Conservation (phyloP, 2,113 vertebrate species). For the Heloderma charlesbogerti region DNA sequence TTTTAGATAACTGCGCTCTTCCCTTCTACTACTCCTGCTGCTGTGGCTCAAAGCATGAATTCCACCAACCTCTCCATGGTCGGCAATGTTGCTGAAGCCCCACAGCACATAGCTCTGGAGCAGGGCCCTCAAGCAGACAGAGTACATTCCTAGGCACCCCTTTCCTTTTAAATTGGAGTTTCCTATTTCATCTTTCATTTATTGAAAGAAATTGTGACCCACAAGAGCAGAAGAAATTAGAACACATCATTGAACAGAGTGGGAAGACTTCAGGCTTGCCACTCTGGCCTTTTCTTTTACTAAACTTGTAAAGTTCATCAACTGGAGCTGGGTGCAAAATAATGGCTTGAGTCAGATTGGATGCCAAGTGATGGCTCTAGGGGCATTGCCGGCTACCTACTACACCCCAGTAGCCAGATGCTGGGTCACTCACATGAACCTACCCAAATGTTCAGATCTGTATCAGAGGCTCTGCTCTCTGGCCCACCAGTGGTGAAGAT, state of each 20-base stretch:
- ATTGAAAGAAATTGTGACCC: slow-evolving; percentile 4
- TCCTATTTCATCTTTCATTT: slow-evolving; percentile 38
- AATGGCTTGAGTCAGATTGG: neutral
- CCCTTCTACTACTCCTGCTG: slow-evolving; percentile 79
- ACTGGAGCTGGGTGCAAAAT: neutral
- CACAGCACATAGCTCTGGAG: slow-evolving; percentile 83
- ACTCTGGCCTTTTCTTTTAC: no score
- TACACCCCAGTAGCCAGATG: neutral
- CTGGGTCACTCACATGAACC: neutral
- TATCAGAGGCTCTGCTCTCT: neutral
- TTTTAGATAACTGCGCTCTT: slow-evolving; percentile 86
- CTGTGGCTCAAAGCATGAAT: slow-evolving; percentile 85
- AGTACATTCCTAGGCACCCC: slow-evolving; percentile 69
- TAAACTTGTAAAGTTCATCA: no score
- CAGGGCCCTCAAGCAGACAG: slow-evolving; percentile 83
- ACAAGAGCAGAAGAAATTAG: neutral
- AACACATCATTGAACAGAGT: neutral
- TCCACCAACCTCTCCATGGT: slow-evolving; percentile 87
- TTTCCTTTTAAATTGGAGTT: neutral
- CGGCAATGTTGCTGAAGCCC: slow-evolving; percentile 85
- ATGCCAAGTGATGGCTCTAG: neutral
- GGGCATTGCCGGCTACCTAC: neutral
- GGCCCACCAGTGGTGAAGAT: neutral
- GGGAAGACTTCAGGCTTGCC: no score
- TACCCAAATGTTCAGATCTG: neutral